These are phyloP conservation scores for Phyto melanocephala DNA, from an alignment of 2,888 invertebrate genomes.

Conservation along the genomic window DNA sequence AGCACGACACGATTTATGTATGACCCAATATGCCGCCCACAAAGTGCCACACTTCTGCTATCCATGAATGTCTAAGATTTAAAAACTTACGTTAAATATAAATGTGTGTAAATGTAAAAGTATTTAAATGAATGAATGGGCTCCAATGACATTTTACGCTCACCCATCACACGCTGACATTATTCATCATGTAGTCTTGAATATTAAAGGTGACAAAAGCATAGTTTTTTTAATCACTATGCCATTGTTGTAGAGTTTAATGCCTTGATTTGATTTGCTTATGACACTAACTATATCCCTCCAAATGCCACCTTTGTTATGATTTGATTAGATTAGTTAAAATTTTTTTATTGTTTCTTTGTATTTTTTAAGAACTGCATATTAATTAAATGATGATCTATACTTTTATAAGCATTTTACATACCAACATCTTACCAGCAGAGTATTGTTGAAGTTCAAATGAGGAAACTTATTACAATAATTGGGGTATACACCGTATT, in stretches of 20 bases:
- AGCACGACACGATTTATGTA: conserved; percentile 58
- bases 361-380: not conserved
- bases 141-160: conserved; percentile 49
- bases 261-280: conserved; percentile 51
- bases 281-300: conserved; percentile 15
- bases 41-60: conserved; percentile 49
- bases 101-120: conserved; percentile 18
- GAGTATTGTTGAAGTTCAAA: not conserved
- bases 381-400: conserved; percentile 41
- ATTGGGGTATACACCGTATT: too few relatives aligned
- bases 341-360: conserved; percentile 36
- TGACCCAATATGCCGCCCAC: conserved; percentile 57
- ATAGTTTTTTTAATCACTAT: conserved; percentile 26
- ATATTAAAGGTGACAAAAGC: conserved; percentile 48
- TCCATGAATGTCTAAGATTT: not conserved
- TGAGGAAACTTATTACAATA: conserved; percentile 60
- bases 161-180: conserved; percentile 60
- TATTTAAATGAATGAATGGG: conserved; percentile 21
- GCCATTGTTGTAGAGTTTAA: conserved; percentile 1
- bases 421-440: not conserved
- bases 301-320: conserved; percentile 42
- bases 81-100: not conserved
- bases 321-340: conserved; percentile 50
- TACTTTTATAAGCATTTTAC: not conserved
- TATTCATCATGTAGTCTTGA: conserved; percentile 35